Base-by-base conservation (phyloP, 2,797 vertebrate genomes). In the Ceyx erithaca region DNA sequence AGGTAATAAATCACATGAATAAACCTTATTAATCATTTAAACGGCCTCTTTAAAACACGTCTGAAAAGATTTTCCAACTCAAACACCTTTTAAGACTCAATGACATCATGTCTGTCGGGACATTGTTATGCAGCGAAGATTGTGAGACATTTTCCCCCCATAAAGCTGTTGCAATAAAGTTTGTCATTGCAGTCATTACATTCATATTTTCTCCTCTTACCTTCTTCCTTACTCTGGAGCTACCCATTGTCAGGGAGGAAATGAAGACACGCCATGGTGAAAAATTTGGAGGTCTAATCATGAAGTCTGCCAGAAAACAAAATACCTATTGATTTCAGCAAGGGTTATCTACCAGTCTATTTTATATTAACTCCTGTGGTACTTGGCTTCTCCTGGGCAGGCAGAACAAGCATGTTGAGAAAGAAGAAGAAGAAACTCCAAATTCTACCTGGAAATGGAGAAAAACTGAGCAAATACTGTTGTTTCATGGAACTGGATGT, bases 71-170 rank as follows among this genome's bases (percentile, higher is more conserved):
- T 97, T 97, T 96, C 94, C 94, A 95, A 94, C 85, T 96, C 92
- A 95, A 95, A 97, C 95, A 97, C 93, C 92, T 95, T 97, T 95
- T 76, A 97, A 96, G 96, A 91, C 4, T 11, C 75, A 87, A 94
- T 97, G 96, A 97, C 93, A 89, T 97, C 97, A 96, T 90, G 96
- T 97, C 97, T 97, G 90, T 95, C 1, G n/a, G 78, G 93, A 90
- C 85, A 92, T 84, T 94, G 93, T 95, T 94, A 85, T 81, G 35
- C 78, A 87, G 48, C 11, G 72, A 94, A 94, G 85, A 94, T 72
- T 64, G 54, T n/a, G 61, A 95, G 87, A 82, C 28, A 81, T 89
- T 94, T 93, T 87, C 80, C 30, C 62, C 48, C 71, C 62, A 22
- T 54, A 89, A 96, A 95, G 68, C 46, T 77, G 63, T 48, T 66